phyloP scores from a whole-genome alignment of 2,797 vertebrate species.

The Phyllotis vaccarum region DNA sequence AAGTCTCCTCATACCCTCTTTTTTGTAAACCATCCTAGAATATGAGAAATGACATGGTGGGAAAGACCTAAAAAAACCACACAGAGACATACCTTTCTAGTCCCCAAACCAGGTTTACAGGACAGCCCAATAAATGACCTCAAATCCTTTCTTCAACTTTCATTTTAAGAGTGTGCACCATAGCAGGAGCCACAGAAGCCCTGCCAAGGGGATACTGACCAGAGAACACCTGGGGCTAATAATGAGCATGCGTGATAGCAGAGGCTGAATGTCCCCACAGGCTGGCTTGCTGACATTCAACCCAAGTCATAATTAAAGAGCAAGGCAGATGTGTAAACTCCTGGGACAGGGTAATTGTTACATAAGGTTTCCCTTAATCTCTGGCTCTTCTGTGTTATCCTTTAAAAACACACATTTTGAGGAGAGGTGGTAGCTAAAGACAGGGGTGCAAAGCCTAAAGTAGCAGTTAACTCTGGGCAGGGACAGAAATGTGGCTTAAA shows the following conservation, averaged over 20 bases:
- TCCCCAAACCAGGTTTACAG: conserved; percentile 82
- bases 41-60: conserved; percentile 73
- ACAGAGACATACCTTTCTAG: conserved; percentile 74
- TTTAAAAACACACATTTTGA: conserved; percentile 79
- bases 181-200: conserved; percentile 81
- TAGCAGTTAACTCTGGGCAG: conserved; percentile 62
- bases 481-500: conserved; percentile 48
- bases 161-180: conserved; percentile 79
- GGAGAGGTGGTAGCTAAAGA: conserved; percentile 55
- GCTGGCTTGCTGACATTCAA: conserved; percentile 80
- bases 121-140: conserved; percentile 84
- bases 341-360: conserved; percentile 74
- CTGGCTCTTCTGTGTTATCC: conserved; percentile 71
- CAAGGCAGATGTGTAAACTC: conserved; percentile 82
- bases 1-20: conserved; percentile 75
- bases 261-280: conserved; percentile 71
- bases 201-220: conserved; percentile 54
- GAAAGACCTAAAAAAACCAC: conserved; percentile 83
- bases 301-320: conserved; percentile 85
- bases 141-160: conserved; percentile 49
- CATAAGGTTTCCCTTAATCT: conserved; percentile 78
- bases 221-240: conserved; percentile 77
- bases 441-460: conserved; percentile 47
- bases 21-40: conserved; percentile 62
- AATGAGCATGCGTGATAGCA: conserved; percentile 19